A percentile compares a stretch with the other conserved stretches of the same genome.
These are phyloP conservation scores for Hyperoodon ampullatus DNA, from an alignment of 2,113 vertebrate species.

Conservation along the genomic window DNA sequence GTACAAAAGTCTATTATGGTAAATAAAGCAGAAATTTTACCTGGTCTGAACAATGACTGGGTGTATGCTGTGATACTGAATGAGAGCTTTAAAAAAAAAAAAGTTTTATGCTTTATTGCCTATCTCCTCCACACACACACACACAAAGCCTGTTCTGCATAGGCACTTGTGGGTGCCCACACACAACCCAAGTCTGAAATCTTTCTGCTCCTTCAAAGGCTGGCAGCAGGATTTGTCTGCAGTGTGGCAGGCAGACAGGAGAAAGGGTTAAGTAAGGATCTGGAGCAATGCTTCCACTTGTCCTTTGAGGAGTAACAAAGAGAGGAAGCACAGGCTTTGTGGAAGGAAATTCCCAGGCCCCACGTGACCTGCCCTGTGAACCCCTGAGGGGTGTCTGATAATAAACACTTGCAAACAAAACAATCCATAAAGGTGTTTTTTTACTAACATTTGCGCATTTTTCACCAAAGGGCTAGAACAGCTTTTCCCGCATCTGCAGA, in stretches of 20 bases:
- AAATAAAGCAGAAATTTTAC: background rate
- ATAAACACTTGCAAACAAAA: constrained; percentile 82
- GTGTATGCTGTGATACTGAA: background rate
- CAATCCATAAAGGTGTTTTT: constrained; percentile 65
- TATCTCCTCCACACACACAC: background rate
- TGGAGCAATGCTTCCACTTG: constrained; percentile 72
- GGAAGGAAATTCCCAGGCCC: constrained; percentile 86
- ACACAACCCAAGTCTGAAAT: background rate
- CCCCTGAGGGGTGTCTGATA: constrained; percentile 82
- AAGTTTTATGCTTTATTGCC: background rate
- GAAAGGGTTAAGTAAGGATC: constrained; percentile 79
- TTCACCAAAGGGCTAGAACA: constrained; percentile 24
- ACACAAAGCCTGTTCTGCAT: background rate
- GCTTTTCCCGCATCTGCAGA: constrained; percentile 13
- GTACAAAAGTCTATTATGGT: background rate
- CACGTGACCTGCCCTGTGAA: constrained; percentile 81
- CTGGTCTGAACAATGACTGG: background rate
- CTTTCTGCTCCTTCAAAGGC: background rate
- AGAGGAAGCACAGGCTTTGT: constrained; percentile 82
- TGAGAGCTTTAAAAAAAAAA: background rate
- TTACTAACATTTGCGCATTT: constrained; percentile 58
- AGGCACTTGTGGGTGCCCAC: background rate
- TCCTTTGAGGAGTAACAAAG: constrained; percentile 85
- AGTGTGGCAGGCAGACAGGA: background rate
- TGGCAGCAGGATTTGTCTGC: background rate